phyloP scores from a whole-genome alignment of 2,888 invertebrate species.

The Temnothorax rugatulus region DNA sequence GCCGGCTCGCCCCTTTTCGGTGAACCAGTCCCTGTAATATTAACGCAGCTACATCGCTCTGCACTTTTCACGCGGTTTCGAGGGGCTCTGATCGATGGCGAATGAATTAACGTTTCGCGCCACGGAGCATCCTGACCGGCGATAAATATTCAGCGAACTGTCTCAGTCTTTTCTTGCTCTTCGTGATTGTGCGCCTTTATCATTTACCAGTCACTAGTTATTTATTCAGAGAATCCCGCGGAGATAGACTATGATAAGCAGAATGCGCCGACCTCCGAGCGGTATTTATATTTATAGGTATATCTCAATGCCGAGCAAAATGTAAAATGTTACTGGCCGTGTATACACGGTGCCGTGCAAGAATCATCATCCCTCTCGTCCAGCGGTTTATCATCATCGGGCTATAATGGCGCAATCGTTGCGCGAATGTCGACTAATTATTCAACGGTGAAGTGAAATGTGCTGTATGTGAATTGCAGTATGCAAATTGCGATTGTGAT shows the following conservation, averaged over 20 bases:
- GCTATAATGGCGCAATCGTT: neutral
- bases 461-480: neutral
- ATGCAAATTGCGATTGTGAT: neutral
- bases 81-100: slow-evolving; percentile 40
- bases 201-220: slow-evolving; percentile 29
- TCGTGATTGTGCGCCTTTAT: slow-evolving; percentile 31
- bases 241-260: slow-evolving; percentile 16
- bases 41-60: slow-evolving; percentile 46
- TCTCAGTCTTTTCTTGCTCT: slow-evolving; percentile 35
- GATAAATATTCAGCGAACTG: slow-evolving; percentile 45
- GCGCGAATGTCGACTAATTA: slow-evolving; percentile 30
- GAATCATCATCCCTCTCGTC: neutral
- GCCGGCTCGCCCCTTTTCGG: slow-evolving; percentile 22
- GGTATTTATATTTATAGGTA: neutral
- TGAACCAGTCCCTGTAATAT: slow-evolving; percentile 22
- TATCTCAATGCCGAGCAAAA: neutral
- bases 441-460: neutral
- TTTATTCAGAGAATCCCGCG: slow-evolving; percentile 20
- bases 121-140: slow-evolving; percentile 4
- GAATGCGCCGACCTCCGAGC: neutral
- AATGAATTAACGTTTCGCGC: slow-evolving; percentile 49
- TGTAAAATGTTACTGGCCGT: neutral
- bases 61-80: slow-evolving; percentile 50
- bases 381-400: neutral
- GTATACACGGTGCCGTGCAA: neutral